Conservation (phyloP, 2,888 invertebrate species). For the Phortica magna region DNA sequence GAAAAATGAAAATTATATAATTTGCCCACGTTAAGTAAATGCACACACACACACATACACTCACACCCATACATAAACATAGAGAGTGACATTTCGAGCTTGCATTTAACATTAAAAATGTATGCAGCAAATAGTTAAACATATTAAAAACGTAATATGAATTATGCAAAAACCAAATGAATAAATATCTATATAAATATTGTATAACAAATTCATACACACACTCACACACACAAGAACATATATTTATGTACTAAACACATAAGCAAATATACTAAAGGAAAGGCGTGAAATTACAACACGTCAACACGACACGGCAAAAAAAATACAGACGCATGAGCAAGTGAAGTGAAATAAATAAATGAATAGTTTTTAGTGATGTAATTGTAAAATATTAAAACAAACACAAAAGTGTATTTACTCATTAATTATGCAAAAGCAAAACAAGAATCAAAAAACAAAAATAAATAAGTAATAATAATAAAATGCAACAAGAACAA, state of each 20-base stretch:
- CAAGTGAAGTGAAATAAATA: neutral
- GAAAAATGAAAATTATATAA: neutral
- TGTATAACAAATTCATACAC: neutral
- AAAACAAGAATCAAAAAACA: neutral
- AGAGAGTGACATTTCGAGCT: neutral
- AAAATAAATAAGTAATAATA: neutral
- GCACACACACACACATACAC: neutral
- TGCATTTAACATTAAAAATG: constrained; percentile 6
- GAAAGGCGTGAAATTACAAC: neutral
- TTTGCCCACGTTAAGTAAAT: neutral
- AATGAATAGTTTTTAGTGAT: neutral
- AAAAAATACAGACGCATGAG: neutral
- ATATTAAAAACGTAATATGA: neutral
- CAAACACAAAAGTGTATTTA: neutral
- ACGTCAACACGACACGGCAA: too few species aligned
- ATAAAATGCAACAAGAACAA: neutral
- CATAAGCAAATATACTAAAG: neutral
- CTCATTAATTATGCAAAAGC: neutral
- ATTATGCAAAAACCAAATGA: neutral
- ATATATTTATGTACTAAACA: neutral
- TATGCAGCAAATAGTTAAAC: neutral
- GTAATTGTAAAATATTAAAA: neutral
- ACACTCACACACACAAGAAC: neutral
- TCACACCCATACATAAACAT: neutral
- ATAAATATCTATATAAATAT: neutral